Conservation (phyloP, 2,113 vertebrate genomes). For the Sturnus vulgaris region DNA sequence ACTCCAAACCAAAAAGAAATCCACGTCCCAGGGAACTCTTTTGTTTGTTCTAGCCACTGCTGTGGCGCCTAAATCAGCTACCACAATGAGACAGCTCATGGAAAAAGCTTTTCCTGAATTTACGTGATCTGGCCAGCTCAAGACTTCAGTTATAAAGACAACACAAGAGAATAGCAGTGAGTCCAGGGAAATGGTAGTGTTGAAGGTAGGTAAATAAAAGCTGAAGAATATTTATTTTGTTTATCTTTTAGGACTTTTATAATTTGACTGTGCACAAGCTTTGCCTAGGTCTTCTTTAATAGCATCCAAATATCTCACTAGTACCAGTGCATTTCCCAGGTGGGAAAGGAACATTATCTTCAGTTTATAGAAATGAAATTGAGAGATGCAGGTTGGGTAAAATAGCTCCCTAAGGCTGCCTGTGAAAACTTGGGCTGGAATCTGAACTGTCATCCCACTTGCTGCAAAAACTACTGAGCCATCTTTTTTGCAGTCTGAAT, state of each 20-base stretch:
- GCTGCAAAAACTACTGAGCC: neutral
- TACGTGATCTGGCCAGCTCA: neutral
- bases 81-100: neutral
- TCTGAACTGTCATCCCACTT: neutral
- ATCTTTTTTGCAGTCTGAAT: neutral
- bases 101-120: neutral
- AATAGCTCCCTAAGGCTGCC: neutral
- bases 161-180: neutral
- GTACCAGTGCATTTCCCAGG: neutral
- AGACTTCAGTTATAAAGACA: neutral
- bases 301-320: neutral
- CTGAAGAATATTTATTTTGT: neutral
- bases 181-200: neutral
- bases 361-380: neutral
- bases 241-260: neutral
- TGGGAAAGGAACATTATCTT: neutral
- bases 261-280: neutral
- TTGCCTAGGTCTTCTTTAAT: neutral
- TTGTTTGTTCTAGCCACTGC: neutral
- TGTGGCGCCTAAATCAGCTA: neutral
- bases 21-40: accelerated
- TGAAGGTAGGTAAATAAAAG: neutral
- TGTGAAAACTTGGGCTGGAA: neutral
- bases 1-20: neutral
- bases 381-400: neutral